Conservation (phyloP, 2,888 invertebrate species). For the Sarcophaga rosellei region DNA sequence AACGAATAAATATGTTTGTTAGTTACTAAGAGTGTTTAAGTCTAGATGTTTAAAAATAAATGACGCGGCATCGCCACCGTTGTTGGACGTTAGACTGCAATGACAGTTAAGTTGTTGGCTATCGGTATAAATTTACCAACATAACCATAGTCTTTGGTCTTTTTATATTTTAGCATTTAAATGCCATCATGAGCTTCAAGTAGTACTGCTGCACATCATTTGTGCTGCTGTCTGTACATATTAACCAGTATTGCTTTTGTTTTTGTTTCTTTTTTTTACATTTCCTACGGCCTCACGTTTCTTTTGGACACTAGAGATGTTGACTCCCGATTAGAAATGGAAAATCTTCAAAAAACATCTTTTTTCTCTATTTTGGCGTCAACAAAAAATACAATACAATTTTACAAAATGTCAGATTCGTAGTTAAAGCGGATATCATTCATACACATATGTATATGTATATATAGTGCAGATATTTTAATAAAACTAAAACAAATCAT, state of each 20-base stretch:
- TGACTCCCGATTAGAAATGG: constrained; percentile 75
- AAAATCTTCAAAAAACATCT: constrained; percentile 38
- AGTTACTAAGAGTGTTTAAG: constrained; percentile 16
- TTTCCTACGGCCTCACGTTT: constrained; percentile 80
- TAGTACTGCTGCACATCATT: constrained; percentile 55
- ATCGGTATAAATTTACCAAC: constrained; percentile 8
- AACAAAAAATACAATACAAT: constrained; percentile 39
- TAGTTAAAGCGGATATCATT: neutral
- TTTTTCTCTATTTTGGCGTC: constrained; percentile 32
- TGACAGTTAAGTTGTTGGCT: constrained; percentile 48
- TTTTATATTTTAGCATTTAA: constrained; percentile 50
- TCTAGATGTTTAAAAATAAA: constrained; percentile 48
- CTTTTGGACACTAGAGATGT: constrained; percentile 73
- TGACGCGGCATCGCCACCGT: constrained; percentile 48
- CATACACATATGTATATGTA: neutral
- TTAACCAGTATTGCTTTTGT: constrained; percentile 70
- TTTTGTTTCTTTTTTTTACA: constrained; percentile 75
- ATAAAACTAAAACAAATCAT: too few species aligned
- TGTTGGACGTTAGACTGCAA: constrained; percentile 52
- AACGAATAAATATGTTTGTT: neutral
- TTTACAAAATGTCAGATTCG: constrained; percentile 25
- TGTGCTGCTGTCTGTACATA: constrained; percentile 56
- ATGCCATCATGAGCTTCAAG: constrained; percentile 59
- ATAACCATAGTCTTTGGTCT: constrained; percentile 25
- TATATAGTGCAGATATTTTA: neutral